phyloP scores from a whole-genome alignment of 2,888 invertebrate species.

The Amblyjoppa fuscipennis region DNA sequence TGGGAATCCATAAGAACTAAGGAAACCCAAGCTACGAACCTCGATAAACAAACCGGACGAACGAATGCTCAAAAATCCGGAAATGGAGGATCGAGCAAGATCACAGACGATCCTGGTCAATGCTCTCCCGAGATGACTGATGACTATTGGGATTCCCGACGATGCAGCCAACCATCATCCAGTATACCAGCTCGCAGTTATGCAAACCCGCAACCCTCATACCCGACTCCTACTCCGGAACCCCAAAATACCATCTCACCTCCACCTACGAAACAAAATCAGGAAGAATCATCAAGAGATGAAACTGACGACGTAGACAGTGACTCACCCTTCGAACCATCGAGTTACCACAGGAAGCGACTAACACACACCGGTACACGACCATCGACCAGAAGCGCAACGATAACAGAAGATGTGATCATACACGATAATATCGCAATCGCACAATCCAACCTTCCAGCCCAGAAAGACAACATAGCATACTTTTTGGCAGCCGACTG shows the following conservation, averaged over 20 bases:
- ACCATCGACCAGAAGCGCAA: not conserved
- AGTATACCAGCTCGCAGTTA: not conserved
- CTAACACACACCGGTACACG: not conserved
- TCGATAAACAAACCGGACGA: not conserved
- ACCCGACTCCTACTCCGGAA: not conserved
- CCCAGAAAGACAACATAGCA: slow-evolving; percentile 18
- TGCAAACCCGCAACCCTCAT: not conserved
- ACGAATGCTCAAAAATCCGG: not conserved
- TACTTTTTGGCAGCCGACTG: not conserved
- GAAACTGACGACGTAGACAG: not conserved
- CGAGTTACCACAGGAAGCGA: not conserved
- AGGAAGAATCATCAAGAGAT: not conserved
- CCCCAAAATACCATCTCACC: not conserved
- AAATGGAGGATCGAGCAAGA: not conserved
- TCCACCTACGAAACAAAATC: no score
- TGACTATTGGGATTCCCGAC: not conserved
- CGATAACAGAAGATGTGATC: not conserved
- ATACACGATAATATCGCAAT: not conserved
- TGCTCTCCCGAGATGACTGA: not conserved
- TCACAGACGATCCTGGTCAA: not conserved
- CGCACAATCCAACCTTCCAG: not conserved
- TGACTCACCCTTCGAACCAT: not conserved
- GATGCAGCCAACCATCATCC: not conserved
- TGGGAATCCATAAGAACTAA: not conserved
- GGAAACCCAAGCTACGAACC: not conserved